Evolutionary conservation across 2,113 vertebrate species (phyloP).

Genomic region (Baryphthengus martii): DNA sequence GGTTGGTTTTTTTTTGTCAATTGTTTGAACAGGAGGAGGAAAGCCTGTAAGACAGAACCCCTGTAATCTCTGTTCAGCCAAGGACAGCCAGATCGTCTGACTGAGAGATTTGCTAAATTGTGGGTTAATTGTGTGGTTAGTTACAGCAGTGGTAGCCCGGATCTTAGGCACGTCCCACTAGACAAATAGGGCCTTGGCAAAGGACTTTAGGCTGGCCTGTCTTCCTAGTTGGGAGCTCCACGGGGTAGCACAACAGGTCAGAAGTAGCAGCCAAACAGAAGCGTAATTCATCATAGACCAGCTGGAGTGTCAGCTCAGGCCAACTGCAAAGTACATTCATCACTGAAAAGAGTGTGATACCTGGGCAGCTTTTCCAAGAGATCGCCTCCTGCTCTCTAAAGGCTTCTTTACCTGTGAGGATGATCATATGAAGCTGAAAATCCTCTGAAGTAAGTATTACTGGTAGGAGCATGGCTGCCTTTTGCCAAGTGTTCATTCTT

Average conservation of each 20-base stretch:
- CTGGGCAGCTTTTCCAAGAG: not conserved
- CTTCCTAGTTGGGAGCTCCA: not conserved
- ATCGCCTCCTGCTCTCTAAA: not conserved
- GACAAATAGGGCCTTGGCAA: not conserved
- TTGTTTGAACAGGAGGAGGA: not conserved
- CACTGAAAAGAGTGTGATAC: not conserved
- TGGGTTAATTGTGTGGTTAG: not conserved
- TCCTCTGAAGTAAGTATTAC: not conserved
- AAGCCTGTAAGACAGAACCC: not conserved
- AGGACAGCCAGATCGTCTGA: not conserved
- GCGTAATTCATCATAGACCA: not conserved
- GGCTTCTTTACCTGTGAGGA: not conserved
- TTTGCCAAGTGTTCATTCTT: not conserved
- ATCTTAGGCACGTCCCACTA: not conserved
- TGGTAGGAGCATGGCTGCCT: not conserved
- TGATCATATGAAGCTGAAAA: not conserved
- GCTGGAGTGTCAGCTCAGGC: not conserved
- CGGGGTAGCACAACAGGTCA: rapidly evolving
- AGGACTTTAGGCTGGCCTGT: not conserved
- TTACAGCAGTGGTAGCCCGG: rapidly evolving
- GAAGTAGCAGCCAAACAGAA: not conserved
- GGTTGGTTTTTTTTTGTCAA: not conserved
- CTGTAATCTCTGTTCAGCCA: not conserved
- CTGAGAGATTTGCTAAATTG: not conserved
- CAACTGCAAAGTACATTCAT: not conserved